These are phyloP conservation scores for Acleris sparsana DNA, from an alignment of 2,888 invertebrate species.

Conservation along the genomic window DNA sequence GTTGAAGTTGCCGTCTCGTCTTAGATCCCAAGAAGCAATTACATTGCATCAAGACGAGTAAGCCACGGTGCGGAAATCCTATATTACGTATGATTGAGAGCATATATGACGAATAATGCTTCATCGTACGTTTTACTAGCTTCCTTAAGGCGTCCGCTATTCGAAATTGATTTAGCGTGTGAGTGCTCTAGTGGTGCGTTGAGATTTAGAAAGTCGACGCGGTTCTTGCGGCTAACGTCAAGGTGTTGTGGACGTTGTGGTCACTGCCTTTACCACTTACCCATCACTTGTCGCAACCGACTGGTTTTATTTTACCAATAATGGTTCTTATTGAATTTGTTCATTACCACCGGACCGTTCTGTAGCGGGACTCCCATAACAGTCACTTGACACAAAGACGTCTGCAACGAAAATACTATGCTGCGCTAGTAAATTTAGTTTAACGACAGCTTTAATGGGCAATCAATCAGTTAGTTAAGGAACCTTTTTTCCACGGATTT, in stretches of 20 bases:
- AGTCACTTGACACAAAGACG: constrained; percentile 22
- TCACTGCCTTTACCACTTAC: constrained; percentile 73
- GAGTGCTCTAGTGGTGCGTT: constrained; percentile 30
- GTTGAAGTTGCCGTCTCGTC: too few species aligned
- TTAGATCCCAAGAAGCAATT: not conserved
- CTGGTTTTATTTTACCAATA: constrained; percentile 47
- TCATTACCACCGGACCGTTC: constrained; percentile 21
- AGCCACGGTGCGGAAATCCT: not conserved
- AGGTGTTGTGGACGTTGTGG: constrained; percentile 65
- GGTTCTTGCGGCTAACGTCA: constrained; percentile 64
- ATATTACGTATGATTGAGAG: not conserved
- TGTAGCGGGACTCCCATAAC: constrained; percentile 22
- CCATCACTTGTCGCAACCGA: constrained; percentile 46
- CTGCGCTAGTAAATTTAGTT: constrained; percentile 29
- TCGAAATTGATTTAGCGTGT: constrained; percentile 32
- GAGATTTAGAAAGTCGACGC: constrained; percentile 54
- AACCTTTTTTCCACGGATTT: constrained; percentile 57
- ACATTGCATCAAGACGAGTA: not conserved
- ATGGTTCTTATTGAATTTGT: constrained; percentile 29
- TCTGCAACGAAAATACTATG: constrained; percentile 22
- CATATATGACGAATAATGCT: constrained; percentile 11
- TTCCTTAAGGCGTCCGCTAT: constrained; percentile 11
- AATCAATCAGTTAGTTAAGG: constrained; percentile 49
- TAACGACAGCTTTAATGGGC: constrained; percentile 42
- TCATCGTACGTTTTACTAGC: constrained; percentile 4